Conservation (phyloP, 1,140 invertebrate species). For the Ceratina japonica region DNA sequence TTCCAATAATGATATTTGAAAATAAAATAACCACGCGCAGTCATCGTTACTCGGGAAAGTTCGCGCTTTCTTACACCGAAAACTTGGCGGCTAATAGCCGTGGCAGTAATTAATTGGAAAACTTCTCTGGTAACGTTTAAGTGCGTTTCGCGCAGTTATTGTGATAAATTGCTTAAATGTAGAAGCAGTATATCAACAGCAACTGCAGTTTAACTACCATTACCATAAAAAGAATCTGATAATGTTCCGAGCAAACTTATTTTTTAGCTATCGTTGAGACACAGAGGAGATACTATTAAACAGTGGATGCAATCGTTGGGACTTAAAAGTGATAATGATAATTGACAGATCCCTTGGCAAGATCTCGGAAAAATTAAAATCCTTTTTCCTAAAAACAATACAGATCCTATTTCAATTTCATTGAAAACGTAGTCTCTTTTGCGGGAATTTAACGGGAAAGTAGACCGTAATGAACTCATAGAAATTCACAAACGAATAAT, state of each 20-base stretch:
- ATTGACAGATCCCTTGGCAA: too few species aligned
- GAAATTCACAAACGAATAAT: background rate
- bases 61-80: background rate
- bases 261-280: too few species aligned
- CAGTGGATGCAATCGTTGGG: too few species aligned
- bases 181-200: background rate
- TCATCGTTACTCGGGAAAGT: background rate
- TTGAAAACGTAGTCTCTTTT: too few species aligned
- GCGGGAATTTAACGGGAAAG: too few species aligned
- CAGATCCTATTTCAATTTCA: too few species aligned
- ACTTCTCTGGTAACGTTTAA: background rate
- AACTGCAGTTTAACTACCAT: background rate
- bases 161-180: background rate
- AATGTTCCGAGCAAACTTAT: background rate
- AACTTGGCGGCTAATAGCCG: background rate
- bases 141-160: background rate
- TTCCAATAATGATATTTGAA: conserved; percentile 7
- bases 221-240: background rate
- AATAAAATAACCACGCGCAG: background rate
- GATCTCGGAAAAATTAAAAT: too few species aligned
- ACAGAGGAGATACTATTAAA: too few species aligned
- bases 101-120: background rate
- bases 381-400: too few species aligned
- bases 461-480: background rate
- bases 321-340: too few species aligned